Base-by-base conservation (phyloP, 2,113 vertebrate species). In the Gnathonemus echidnorhynchus region DNA sequence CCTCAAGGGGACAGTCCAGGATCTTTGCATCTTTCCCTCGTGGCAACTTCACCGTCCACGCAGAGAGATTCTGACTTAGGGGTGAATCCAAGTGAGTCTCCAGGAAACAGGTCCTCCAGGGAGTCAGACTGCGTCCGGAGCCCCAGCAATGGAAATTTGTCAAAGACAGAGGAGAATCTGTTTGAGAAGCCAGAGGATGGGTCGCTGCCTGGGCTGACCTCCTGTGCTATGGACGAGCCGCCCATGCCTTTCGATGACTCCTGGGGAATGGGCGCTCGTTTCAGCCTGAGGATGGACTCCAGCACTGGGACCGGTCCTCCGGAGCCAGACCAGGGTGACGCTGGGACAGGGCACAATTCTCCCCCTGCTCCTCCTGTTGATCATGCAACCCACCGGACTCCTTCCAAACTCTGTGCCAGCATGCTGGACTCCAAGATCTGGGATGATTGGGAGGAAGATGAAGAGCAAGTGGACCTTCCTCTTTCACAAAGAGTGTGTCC, bases 371-470 rank as follows among this genome's bases (percentile, higher is more conserved):
- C 87, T 3, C 62, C 87, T 3, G 35, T 21, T 9, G 19, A 17
- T 85, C 0, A 0, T 85, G 49, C 88, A 91, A 15, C 91, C 92
- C 0, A 70, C 88, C 58, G 83, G 83, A 86, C 86, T 80, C 49
- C 91, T 83, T 77, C 90, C 66, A 88, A 91, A 87, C 88, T 89
- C n/a, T 92, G 90, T 85, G 91, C 89, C 0, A 96, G 95, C 91
- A 94, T 96, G 45, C 93, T 97, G 91, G 95, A 96, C 89, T 95
- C 97, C 1, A 94, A 94, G 87, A 49, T 97, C 50, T 98, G 97
- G 97, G 96, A 96, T 9, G 94, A 95, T 39, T 96, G 96, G 50
- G 93, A 91, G 93, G 90, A 27, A 31, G 93, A 50, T 86, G 93
- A 19, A 93, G 95, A 96, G 0, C 21, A 66, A 93, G 5, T 93